phyloP scores from a whole-genome alignment of 1,140 invertebrate species.

The Acromyrmex echinatior region DNA sequence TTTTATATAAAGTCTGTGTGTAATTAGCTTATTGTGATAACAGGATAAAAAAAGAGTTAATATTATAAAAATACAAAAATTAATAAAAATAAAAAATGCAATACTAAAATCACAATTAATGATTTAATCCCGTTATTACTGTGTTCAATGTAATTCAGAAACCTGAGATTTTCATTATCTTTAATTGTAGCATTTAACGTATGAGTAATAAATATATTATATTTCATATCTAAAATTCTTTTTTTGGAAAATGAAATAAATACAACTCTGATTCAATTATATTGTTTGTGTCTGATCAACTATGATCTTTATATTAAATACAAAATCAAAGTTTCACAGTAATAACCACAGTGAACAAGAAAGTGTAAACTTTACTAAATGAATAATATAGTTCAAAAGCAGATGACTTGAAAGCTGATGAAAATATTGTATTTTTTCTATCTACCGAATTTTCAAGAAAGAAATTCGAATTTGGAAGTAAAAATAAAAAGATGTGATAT shows the following conservation, averaged over 20 bases:
- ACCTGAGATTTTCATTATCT: conserved; percentile 23
- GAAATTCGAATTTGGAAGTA: neutral
- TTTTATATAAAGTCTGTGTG: neutral
- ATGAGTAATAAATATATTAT: neutral
- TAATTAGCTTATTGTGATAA: conserved; percentile 22
- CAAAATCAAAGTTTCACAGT: neutral
- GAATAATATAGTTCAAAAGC: neutral
- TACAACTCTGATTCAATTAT: neutral
- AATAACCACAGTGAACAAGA: neutral
- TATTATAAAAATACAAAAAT: neutral
- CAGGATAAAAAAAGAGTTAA: neutral
- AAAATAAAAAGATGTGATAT: neutral
- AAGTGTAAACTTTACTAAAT: neutral
- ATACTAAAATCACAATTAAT: neutral
- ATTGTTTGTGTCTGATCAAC: neutral
- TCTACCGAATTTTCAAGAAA: neutral
- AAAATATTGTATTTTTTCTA: neutral
- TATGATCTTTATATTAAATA: neutral
- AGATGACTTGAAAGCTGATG: neutral
- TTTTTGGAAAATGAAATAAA: neutral
- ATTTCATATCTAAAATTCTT: neutral
- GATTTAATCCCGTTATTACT: conserved; percentile 17
- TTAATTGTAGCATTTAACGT: neutral
- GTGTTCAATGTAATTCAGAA: conserved; percentile 27
- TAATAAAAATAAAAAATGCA: neutral